Base-by-base conservation (phyloP, 2,888 invertebrate species). In the Syrphus vitripennis region DNA sequence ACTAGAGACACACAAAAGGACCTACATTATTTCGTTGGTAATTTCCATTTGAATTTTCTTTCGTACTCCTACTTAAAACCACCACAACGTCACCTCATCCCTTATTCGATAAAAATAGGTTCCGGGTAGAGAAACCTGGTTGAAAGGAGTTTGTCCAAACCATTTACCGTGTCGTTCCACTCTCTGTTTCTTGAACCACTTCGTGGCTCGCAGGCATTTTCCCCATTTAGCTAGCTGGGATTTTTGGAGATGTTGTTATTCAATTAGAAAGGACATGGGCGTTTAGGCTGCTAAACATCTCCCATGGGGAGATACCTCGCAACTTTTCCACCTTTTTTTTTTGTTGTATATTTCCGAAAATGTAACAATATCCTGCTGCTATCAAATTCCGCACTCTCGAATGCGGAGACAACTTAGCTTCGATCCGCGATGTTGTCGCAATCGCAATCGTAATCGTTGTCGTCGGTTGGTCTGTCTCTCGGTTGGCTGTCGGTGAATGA, bases 21-120 rank as follows among this genome's bases (percentile, higher is more conserved):
- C 42, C 1, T 40, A 29, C 5, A 63, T n/a, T n/a, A n/a, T 42
- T 63, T 63, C 12, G 24, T 42, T 63, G 42, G 26, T 26, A 42
- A 63, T 63, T 63, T 63, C 16, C 16, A 42, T 63, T 63, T 42
- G 16, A 63, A 63, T 24, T 63, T 42, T 16, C 14, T 24, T n/a
- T 26, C 50, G 24, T 24, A 2, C 26, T 50, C n/a, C n/a, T n/a
- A n/a, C 9, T 31, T 19, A 34, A 31, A 57, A 12, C 16, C n/a
- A 16, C 34, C 19, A 53, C 7, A 14, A 12, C 50, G 1, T 6
- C 9, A 34, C 10, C 10, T 42, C 40, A 26, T 26, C 16, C 61
- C 40, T 37, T n/a, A n/a, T n/a, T 1, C n/a, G 16, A 16, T 61
- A 42, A 63, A 40, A 19, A 42, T 29, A 26, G 29, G 42, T 42